These are phyloP conservation scores for Chelon labrosus DNA, from an alignment of 2,797 vertebrate genomes.

Conservation along the genomic window DNA sequence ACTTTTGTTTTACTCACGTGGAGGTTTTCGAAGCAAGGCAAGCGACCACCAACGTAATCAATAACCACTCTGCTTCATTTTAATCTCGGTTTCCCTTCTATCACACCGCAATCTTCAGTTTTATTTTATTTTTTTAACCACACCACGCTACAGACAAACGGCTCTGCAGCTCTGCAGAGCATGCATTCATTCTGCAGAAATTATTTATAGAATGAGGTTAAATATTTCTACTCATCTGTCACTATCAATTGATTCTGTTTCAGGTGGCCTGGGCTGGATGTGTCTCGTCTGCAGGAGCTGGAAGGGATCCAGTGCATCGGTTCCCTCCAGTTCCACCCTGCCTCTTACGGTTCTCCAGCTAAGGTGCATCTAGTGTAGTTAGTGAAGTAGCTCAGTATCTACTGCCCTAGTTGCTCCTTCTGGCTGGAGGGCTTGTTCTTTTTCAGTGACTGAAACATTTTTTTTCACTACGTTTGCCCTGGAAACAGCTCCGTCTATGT, in stretches of 20 bases:
- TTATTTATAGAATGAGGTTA: constrained; percentile 68
- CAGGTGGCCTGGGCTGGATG: constrained; percentile 45
- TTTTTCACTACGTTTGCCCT: no score
- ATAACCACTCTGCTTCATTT: background rate
- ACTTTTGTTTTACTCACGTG: no score
- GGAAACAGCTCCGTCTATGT: background rate
- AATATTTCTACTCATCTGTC: constrained; percentile 6
- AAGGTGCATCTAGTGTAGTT: constrained; percentile 99
- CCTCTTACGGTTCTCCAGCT: constrained; percentile 86
- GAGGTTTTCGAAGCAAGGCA: no score
- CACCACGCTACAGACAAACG: background rate
- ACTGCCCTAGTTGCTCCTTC: constrained; percentile 99
- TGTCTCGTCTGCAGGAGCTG: background rate
- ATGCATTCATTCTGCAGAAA: background rate
- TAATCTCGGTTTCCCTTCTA: background rate
- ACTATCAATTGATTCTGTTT: constrained; percentile 46
- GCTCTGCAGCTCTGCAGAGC: background rate
- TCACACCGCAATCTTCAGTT: background rate
- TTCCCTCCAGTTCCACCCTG: background rate
- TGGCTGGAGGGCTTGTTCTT: constrained; percentile 89
- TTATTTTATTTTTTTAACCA: background rate
- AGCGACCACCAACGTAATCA: no score
- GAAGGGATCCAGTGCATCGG: constrained; percentile 1
- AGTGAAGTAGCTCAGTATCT: constrained; percentile 94
- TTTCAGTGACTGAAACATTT: background rate